phyloP scores from a whole-genome alignment of 2,797 vertebrate genomes.

The Allobates femoralis region DNA sequence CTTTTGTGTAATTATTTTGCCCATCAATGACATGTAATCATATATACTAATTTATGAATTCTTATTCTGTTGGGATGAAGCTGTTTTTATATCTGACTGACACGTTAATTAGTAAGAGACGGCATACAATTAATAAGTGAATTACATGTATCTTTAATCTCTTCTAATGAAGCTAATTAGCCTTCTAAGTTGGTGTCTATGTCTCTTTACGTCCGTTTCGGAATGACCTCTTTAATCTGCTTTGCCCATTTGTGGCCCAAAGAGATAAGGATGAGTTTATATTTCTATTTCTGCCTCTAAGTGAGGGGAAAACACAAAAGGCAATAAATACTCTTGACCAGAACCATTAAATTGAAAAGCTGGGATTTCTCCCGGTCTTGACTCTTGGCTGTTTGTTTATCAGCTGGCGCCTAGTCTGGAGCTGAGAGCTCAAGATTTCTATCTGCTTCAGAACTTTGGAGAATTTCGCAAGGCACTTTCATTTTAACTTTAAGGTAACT shows the following conservation, averaged over 20 bases:
- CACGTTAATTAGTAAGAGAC: neutral
- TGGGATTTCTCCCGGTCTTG: slow-evolving; percentile 86
- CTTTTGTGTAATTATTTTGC: too few relatives aligned
- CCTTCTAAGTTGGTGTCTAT: neutral
- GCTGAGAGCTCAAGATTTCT: slow-evolving; percentile 83
- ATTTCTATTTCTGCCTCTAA: slow-evolving; percentile 84
- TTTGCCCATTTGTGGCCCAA: slow-evolving; percentile 75
- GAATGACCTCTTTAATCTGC: slow-evolving; percentile 66
- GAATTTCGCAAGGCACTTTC: slow-evolving; percentile 85
- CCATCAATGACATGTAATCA: too few relatives aligned
- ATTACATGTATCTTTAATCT: neutral
- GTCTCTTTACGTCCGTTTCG: neutral
- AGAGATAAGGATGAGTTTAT: slow-evolving; percentile 86
- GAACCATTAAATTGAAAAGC: slow-evolving; percentile 85
- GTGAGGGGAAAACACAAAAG: slow-evolving; percentile 85
- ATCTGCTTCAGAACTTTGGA: slow-evolving; percentile 88
- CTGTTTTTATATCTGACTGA: neutral
- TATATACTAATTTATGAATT: neutral
- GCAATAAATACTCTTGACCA: slow-evolving; percentile 85
- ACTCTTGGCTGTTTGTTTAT: slow-evolving; percentile 86
- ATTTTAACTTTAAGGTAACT: slow-evolving; percentile 88
- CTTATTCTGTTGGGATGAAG: neutral
- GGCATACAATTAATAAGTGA: neutral
- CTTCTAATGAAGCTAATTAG: slow-evolving; percentile 47
- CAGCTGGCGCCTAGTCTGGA: slow-evolving; percentile 84